These are phyloP conservation scores for Apeira syringaria DNA, from an alignment of 2,888 invertebrate species.

Conservation along the genomic window DNA sequence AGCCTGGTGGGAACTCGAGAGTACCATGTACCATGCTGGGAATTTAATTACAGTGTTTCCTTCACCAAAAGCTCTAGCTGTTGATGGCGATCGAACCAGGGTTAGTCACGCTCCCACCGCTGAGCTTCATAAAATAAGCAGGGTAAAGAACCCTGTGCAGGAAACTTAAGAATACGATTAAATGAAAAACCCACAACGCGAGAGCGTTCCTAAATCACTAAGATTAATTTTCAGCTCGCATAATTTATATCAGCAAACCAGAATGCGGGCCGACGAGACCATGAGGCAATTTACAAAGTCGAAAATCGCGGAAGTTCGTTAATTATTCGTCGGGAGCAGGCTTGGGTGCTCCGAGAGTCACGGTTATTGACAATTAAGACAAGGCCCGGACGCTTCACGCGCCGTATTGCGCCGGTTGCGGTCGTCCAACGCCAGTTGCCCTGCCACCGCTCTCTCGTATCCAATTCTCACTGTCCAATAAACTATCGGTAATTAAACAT, in stretches of 20 bases:
- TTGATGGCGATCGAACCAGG: too few species aligned
- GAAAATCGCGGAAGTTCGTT: conserved; percentile 83
- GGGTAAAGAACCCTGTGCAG: too few species aligned
- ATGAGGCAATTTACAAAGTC: conserved; percentile 82
- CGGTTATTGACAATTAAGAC: conserved; percentile 82
- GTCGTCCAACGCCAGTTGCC: conserved; percentile 34
- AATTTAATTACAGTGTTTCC: too few species aligned
- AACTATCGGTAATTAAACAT: conserved; percentile 49
- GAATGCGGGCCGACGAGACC: conserved; percentile 77
- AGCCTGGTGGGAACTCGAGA: too few species aligned
- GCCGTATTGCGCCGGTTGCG: conserved; percentile 65
- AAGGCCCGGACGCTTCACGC: conserved; percentile 65
- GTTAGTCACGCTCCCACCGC: too few species aligned
- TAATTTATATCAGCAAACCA: conserved; percentile 79
- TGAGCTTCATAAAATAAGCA: too few species aligned
- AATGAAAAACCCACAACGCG: conserved; percentile 48
- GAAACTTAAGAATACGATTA: conserved; percentile 27
- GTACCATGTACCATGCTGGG: too few species aligned
- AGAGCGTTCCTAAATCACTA: conserved; percentile 71
- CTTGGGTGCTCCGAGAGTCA: conserved; percentile 66
- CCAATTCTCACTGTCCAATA: conserved; percentile 58
- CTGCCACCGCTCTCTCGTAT: conserved; percentile 37
- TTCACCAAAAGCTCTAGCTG: too few species aligned
- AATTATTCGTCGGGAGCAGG: conserved; percentile 76
- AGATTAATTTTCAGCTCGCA: conserved; percentile 78